Conservation (phyloP, 2,888 invertebrate species). For the Neelides folsomi region DNA sequence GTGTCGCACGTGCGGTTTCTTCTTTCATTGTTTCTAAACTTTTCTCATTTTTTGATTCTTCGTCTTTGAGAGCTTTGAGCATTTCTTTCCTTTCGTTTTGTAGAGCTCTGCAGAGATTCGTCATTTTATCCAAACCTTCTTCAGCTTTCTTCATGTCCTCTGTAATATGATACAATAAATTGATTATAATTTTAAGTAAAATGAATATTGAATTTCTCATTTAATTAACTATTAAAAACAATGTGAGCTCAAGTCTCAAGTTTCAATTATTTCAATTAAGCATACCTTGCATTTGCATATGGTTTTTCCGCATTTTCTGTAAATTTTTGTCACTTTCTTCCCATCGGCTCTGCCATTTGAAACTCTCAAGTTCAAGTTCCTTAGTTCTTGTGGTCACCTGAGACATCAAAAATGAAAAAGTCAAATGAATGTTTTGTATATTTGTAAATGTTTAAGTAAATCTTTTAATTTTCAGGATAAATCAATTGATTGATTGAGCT, state of each 20-base stretch:
- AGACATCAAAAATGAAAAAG: not conserved
- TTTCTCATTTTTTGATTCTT: not conserved
- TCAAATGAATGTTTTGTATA: too few species aligned
- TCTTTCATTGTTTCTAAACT: conserved; percentile 2
- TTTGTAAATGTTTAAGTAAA: too few species aligned
- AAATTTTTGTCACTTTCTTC: conserved; percentile 27
- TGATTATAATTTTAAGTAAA: too few species aligned
- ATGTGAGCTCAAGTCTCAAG: too few species aligned
- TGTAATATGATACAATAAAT: too few species aligned
- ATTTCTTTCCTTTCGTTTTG: conserved; percentile 30
- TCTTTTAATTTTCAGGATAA: too few species aligned
- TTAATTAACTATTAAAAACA: too few species aligned
- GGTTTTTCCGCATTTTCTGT: conserved; percentile 22
- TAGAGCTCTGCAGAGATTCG: conserved; percentile 26
- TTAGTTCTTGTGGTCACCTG: conserved; percentile 30
- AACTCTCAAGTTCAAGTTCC: conserved; percentile 28
- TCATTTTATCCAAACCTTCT: conserved; percentile 31
- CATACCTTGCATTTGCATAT: conserved; percentile 18
- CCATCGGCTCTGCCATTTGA: conserved; percentile 30
- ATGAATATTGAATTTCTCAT: too few species aligned
- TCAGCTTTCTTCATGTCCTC: conserved; percentile 19
- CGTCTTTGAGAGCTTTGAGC: conserved; percentile 16
- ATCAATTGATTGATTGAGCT: too few species aligned
- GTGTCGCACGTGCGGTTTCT: conserved; percentile 2
- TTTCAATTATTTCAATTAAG: too few species aligned